These are phyloP conservation scores for Sphyrna mokarran DNA, from an alignment of 2,113 vertebrate genomes.

Conservation along the genomic window DNA sequence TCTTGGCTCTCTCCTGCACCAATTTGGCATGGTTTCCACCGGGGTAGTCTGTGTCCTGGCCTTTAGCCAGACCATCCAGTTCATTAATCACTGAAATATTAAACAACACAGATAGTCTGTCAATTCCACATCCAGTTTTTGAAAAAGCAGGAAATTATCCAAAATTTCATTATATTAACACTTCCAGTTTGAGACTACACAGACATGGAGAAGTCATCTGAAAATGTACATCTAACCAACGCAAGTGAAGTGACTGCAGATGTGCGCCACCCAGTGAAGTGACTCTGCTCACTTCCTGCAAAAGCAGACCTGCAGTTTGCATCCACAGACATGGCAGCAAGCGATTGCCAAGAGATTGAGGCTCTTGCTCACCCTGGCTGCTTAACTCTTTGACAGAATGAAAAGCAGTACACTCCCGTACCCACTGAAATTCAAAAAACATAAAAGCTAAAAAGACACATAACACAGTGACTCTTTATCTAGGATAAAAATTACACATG, in stretches of 20 bases:
- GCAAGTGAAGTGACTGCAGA: neutral
- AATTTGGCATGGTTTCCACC: slow-evolving; percentile 66
- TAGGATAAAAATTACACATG: neutral
- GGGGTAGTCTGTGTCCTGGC: slow-evolving; percentile 74
- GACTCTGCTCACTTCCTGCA: neutral
- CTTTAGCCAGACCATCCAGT: slow-evolving; percentile 89
- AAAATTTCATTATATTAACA: slow-evolving; percentile 35
- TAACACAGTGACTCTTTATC: neutral
- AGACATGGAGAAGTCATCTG: slow-evolving; percentile 15
- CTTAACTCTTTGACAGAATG: neutral
- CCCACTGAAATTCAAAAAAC: neutral
- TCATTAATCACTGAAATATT: slow-evolving; percentile 83
- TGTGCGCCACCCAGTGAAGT: neutral
- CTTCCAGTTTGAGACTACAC: slow-evolving; percentile 19
- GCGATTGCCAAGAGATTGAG: neutral
- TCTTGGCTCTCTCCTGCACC: slow-evolving; percentile 84
- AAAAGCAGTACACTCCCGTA: neutral
- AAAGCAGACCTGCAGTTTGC: neutral
- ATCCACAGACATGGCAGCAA: neutral
- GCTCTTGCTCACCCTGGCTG: neutral
- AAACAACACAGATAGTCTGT: slow-evolving; percentile 38
- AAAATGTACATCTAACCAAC: neutral
- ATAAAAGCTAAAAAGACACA: neutral
- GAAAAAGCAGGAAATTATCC: slow-evolving; percentile 34
- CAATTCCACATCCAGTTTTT: slow-evolving; percentile 31